Evolutionary conservation across 2,888 invertebrate species (phyloP), one percentile per base, ranked within the genome.

Genomic region (Pharmacophagus antenor): DNA sequence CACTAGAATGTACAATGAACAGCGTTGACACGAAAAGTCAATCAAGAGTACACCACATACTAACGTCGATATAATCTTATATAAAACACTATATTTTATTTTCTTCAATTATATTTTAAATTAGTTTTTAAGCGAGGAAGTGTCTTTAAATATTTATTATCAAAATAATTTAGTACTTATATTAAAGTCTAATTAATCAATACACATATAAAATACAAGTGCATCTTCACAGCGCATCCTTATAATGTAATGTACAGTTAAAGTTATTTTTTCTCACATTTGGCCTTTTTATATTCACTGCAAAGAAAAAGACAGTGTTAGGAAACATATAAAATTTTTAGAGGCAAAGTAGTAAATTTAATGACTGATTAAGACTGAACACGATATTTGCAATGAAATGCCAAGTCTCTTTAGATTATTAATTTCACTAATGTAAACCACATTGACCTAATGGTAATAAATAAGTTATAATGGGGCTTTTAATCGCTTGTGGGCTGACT

Each of bases 111-210:
- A n/a, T n/a, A 10, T 70, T 76, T 80, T 81, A 63, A 80, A 74
- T 78, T 82, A 84, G 71, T 74, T 73, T 79, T 82, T 82, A 81
- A 76, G 82, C 82, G 80, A 82, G 84, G 80, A 80, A 81, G 84
- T 83, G 82, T 86, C 78, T 80, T 82, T 82, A 82, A 84, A 85
- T 76, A 80, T 77, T 86, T 76, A 80, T 77, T 86, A 87, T 83
- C 81, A 86, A 88, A 88, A 88, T 89, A 88, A 88, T 88, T 88
- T 88, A 89, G 85, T 87, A 87, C 86, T 88, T 87, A 88, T 79
- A 80, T 72, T 70, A 81, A 82, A 72, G 69, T 75, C 78, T 77
- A 70, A 72, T 69, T 74, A 73, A 74, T 72, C 77, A 77, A 76
- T 75, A 61, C 61, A 56, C 73, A 78, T 81, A 79, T 82, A 85